Evolutionary conservation across 2,113 vertebrate species (phyloP), one percentile per base, ranked within the genome.

Genomic region (Rhipidura dahli): DNA sequence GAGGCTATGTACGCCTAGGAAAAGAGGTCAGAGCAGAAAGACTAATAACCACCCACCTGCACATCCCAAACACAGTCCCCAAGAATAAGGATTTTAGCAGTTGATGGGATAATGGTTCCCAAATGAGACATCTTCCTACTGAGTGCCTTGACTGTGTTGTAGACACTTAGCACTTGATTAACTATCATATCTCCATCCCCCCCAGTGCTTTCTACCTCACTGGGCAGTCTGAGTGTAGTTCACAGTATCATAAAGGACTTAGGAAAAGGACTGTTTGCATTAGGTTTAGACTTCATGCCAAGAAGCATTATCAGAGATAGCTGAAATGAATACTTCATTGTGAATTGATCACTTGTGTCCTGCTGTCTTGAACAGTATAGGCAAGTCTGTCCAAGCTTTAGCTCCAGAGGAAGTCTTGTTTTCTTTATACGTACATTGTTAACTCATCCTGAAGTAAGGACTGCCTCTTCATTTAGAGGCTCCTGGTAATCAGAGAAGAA

Each of bases 101-200:
- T 11, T 86, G n/a, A 42, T 51, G 35, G 33, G 7, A 28, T 77
- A 51, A 49, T 44, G 24, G 19, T 73, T 31, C 24, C 50, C 18
- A 56, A 65, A 57, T 57, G 53, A 71, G 56, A 59, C 12, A 6
- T 61, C 24, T 81, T 77, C 11, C 42, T 24, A 14, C 18, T 87
- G 30, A 44, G 22, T 40, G 22, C 37, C 56, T 51, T 16, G 42
- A 10, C 21, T 57, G 5, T 51, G 14, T 66, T 65, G 24, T 28
- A 31, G n/a, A 13, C 7, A 28, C 26, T 66, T 51, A n/a, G 2
- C 6, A 70, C 37, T 70, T 70, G 22, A 33, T 45, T n/a, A 70
- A 28, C 26, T 44, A 2, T n/a, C 2, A 0, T n/a, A 33, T 40
- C 47, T 88, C 20, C 20, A 12, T 70, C 35, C 2, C 82, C 7